Conservation (phyloP, 2,113 vertebrate genomes). For the Onychostruthus taczanowskii region DNA sequence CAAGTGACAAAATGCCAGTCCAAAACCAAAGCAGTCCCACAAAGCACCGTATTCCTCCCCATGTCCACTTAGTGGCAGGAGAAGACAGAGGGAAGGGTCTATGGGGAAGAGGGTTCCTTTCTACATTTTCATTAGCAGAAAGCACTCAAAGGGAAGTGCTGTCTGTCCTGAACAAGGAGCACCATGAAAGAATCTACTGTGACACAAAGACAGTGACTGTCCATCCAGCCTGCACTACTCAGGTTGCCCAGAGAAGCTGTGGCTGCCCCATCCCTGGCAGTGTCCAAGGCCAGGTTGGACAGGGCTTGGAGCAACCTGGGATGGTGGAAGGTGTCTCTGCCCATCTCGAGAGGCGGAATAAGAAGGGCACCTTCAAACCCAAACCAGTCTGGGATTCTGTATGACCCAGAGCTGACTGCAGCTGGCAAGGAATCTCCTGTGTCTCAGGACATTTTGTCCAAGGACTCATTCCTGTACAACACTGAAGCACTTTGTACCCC, state of each 20-base stretch:
- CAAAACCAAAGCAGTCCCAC: not conserved
- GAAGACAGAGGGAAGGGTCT: not conserved
- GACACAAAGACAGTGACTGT: not conserved
- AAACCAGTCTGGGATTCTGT: not conserved
- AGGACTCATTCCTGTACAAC: not conserved
- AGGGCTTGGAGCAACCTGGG: not conserved
- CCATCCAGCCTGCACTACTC: not conserved
- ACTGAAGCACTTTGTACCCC: not conserved
- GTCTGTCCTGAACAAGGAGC: not conserved
- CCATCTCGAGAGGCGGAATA: not conserved
- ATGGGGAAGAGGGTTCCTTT: not conserved
- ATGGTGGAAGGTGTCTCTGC: not conserved
- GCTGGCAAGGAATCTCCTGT: not conserved
- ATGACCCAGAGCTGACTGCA: not conserved
- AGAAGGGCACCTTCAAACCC: not conserved
- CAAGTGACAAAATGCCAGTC: not conserved
- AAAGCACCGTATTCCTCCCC: not conserved
- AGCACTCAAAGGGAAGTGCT: not conserved
- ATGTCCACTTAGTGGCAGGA: not conserved
- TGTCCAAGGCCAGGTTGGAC: not conserved
- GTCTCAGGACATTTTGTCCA: not conserved
- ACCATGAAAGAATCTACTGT: not conserved
- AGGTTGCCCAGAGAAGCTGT: not conserved
- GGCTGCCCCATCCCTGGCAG: not conserved
- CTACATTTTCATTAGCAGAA: not conserved